A percentile compares a stretch with the other conserved stretches of the same genome.
These are phyloP conservation scores for Hypomecis atomaria DNA, from an alignment of 2,888 invertebrate species.

Conservation along the genomic window DNA sequence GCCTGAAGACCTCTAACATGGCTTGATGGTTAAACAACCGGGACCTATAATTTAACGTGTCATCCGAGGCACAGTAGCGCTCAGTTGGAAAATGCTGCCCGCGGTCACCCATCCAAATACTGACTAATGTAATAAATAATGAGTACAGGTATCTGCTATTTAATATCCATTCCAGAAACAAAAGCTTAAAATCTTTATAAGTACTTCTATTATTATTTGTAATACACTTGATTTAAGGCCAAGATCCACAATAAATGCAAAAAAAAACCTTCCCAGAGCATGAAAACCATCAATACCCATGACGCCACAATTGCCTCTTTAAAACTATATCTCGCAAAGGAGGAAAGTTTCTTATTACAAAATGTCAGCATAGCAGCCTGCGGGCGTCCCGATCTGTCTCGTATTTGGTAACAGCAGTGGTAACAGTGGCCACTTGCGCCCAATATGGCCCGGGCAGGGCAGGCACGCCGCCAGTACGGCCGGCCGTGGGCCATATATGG, in stretches of 20 bases:
- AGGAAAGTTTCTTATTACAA: slow-evolving; percentile 47
- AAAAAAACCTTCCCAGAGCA: slow-evolving; percentile 10
- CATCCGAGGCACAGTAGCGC: no score
- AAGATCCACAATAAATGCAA: neutral
- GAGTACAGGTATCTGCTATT: no score
- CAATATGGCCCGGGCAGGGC: slow-evolving; percentile 55
- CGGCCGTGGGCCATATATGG: slow-evolving; percentile 22
- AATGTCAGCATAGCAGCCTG: slow-evolving; percentile 47
- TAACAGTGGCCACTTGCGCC: slow-evolving; percentile 59
- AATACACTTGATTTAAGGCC: no score
- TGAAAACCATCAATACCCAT: slow-evolving; percentile 12
- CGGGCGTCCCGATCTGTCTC: slow-evolving; percentile 54
- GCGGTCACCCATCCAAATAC: no score
- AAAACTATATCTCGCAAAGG: slow-evolving; percentile 7
- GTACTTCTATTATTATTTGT: no score
- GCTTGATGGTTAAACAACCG: no score
- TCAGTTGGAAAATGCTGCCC: no score
- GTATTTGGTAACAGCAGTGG: slow-evolving; percentile 64
- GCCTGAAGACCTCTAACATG: no score
- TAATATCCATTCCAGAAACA: neutral
- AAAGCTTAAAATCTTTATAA: neutral
- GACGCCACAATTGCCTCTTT: slow-evolving; percentile 8
- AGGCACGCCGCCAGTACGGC: slow-evolving; percentile 15
- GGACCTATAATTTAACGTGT: no score
- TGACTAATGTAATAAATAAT: no score